Conservation (phyloP, 2,797 vertebrate genomes). For the Hephaestus fuliginosus region DNA sequence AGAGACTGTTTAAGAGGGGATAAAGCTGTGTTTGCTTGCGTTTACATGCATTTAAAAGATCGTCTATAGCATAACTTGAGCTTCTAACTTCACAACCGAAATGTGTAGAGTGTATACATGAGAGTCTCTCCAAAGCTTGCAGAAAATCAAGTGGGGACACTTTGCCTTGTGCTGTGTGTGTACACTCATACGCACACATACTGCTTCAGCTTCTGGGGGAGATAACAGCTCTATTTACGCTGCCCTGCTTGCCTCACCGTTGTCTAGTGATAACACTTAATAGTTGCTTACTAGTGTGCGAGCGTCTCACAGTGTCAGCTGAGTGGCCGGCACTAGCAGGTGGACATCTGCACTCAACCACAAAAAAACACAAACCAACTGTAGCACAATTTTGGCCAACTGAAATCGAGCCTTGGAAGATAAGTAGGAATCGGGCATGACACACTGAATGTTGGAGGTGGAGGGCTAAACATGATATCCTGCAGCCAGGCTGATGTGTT, state of each 20-base stretch:
- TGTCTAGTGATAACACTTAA: constrained; percentile 68
- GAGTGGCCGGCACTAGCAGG: constrained; percentile 30
- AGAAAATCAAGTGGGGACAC: constrained; percentile 34
- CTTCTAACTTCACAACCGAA: not conserved
- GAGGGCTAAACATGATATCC: constrained; percentile 30
- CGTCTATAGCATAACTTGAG: not conserved
- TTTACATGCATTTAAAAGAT: constrained; percentile 22
- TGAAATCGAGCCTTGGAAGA: constrained; percentile 15
- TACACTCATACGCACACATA: constrained; percentile 23
- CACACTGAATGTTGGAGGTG: constrained; percentile 20
- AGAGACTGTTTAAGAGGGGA: not conserved
- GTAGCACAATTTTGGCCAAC: not conserved
- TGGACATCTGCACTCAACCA: constrained; percentile 42
- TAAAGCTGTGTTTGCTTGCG: constrained; percentile 9
- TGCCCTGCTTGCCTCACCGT: constrained; percentile 35
- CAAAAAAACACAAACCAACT: constrained; percentile 30
- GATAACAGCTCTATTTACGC: constrained; percentile 74
- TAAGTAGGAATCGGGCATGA: constrained; percentile 22
- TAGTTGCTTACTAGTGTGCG: constrained; percentile 29
- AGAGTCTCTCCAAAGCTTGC: constrained; percentile 11
- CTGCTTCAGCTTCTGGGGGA: constrained; percentile 41
- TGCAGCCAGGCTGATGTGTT: constrained; percentile 32
- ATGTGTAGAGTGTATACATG: not conserved
- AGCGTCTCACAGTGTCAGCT: constrained; percentile 38
- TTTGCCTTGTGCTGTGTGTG: constrained; percentile 17